Evolutionary conservation across 1,140 invertebrate species (phyloP), one percentile per base, ranked within the genome.

Genomic region (Chymomyza costata): DNA sequence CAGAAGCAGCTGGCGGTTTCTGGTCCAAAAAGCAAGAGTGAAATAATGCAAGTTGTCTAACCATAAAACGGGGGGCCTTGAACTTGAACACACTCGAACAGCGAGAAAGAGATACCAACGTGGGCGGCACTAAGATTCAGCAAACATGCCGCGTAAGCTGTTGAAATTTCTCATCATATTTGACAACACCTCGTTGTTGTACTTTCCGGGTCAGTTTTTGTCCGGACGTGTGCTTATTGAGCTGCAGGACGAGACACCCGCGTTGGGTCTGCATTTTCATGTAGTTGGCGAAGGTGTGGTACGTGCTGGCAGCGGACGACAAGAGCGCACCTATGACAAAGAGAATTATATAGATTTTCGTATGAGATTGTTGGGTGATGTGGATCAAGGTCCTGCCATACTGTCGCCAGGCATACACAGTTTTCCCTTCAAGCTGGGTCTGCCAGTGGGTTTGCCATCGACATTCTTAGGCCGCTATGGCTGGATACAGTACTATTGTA

Each of bases 291-390:
- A 97, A 87, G 95, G 95, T 39, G 94, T 97, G 30, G 95, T 97
- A 1, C 87, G 93, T 57, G 89, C 95, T 6, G 88, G 91, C 21
- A 67, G 73, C 0, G 91, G 92, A 30, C 88, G 94, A 6, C 92
- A 94, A 76, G 94, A 96, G 61, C 88, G 93, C 63, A 90, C 94
- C 2, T 94, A 92, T 85, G 95, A 97, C 83, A 93, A 93, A 83
- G 96, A 97, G 86, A 97, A 96, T 84, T 97, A 97, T 83, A 97
- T 97, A 62, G 95, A 97, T 86, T 97, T 97, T 86, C 90, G 95
- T 56, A 97, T 97, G 94, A 88, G 94, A 78, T 87, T 97, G 3
- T 88, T 97, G 1, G 95, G 95, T 37, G 95, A 97, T 88, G 58
- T 86, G 91, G 93, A 93, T 70, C 92, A 94, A 84, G 91, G 92